Evolutionary conservation across 92 coral and sea anemone species (phyloP).

Genomic region (Palythoa heliodiscus): DNA sequence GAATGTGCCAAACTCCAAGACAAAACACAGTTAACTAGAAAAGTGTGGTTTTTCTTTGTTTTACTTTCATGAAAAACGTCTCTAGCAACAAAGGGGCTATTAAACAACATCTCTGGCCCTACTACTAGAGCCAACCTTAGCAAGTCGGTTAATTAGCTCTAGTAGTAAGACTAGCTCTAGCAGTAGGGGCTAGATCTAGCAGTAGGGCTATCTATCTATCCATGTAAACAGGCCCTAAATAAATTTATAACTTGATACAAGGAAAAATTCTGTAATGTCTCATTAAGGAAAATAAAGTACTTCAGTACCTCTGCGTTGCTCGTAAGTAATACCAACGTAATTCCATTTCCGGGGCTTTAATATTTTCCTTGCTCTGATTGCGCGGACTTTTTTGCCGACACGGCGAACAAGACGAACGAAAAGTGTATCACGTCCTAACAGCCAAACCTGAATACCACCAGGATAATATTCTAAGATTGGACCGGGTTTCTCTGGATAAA

Average conservation of each 20-base stretch:
- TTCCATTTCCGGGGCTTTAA: constrained; percentile 26
- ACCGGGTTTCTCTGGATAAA: constrained; percentile 69
- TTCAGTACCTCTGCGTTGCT: constrained; percentile 19
- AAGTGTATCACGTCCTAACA: constrained; percentile 13
- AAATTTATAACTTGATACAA: background rate
- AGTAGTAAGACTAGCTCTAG: no score
- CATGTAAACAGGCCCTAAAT: no score
- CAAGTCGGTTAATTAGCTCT: no score
- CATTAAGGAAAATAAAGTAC: background rate
- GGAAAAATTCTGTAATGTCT: background rate
- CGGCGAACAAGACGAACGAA: constrained; percentile 37
- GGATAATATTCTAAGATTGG: constrained; percentile 73
- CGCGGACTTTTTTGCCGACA: background rate
- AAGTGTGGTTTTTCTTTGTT: no score
- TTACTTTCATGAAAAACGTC: no score
- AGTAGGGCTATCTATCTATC: no score
- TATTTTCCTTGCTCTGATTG: constrained; percentile 15
- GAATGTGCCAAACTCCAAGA: no score
- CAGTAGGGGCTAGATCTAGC: no score
- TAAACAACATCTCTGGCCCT: no score
- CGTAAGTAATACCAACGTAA: constrained; percentile 32
- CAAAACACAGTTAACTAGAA: no score
- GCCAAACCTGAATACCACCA: constrained; percentile 48
- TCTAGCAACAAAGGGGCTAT: no score
- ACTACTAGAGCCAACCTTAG: no score